These are phyloP conservation scores for Gonocerus acuteangulatus DNA, from an alignment of 2,888 invertebrate genomes.

Conservation along the genomic window DNA sequence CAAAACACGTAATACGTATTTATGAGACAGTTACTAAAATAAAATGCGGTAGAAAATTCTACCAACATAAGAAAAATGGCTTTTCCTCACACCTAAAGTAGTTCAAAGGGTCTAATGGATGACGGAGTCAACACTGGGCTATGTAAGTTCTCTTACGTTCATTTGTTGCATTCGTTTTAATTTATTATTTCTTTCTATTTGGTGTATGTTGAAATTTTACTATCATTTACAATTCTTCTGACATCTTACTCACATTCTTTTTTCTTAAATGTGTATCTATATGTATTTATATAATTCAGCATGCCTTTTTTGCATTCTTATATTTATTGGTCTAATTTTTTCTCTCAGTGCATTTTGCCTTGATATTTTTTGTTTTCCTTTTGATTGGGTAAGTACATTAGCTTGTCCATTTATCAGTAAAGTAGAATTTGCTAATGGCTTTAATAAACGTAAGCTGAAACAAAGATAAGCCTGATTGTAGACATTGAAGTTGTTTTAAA, in stretches of 20 bases:
- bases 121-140: not conserved
- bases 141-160: constrained; percentile 9
- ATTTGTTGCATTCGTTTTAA: not conserved
- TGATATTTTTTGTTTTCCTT: not conserved
- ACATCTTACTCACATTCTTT: not conserved
- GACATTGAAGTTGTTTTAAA: no score
- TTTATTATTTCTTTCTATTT: no score
- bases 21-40: no score
- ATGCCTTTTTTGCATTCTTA: constrained; percentile 13
- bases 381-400: constrained; percentile 5
- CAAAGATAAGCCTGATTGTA: no score
- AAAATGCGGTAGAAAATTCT: no score
- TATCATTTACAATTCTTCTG: no score
- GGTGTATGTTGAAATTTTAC: no score
- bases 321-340: not conserved
- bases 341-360: constrained; percentile 5
- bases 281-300: constrained; percentile 7
- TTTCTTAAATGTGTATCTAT: constrained; percentile 3
- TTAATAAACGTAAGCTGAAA: not conserved
- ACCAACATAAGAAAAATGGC: no score
- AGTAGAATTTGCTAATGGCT: constrained; percentile 9
- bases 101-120: not conserved
- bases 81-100: no score
- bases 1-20: no score
- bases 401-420: not conserved